Conservation (phyloP, 2,797 vertebrate species). For the Centropyge bicolor region DNA sequence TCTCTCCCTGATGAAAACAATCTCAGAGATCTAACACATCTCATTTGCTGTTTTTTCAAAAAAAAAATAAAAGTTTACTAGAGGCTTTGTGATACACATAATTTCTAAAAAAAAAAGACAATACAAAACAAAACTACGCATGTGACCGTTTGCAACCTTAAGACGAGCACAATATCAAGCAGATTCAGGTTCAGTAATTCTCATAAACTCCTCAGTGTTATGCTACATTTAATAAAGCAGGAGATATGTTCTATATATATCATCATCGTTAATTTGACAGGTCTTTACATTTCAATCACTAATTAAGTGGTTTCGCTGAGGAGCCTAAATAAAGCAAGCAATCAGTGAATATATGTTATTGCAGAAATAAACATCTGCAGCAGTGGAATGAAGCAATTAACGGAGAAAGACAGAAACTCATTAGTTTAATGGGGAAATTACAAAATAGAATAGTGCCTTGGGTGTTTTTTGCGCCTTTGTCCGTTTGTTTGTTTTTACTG, state of each 20-base stretch:
- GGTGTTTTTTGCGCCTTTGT: slow-evolving; percentile 69
- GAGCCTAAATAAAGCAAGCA: slow-evolving; percentile 78
- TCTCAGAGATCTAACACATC: slow-evolving; percentile 59
- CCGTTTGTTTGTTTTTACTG: slow-evolving; percentile 65
- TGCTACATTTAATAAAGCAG: slow-evolving; percentile 54
- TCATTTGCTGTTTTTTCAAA: slow-evolving; percentile 63
- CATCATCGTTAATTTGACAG: slow-evolving; percentile 83
- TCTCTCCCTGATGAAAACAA: slow-evolving; percentile 75
- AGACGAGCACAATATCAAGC: slow-evolving; percentile 2
- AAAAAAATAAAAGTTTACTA: slow-evolving; percentile 27
- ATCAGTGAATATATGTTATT: slow-evolving; percentile 69
- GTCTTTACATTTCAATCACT: slow-evolving; percentile 82
- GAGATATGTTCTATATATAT: slow-evolving; percentile 25
- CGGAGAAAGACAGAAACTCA: slow-evolving; percentile 80
- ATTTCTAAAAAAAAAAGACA: slow-evolving; percentile 12
- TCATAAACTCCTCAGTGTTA: slow-evolving; percentile 33
- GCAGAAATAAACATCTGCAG: slow-evolving; percentile 81
- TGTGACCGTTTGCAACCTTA: background rate
- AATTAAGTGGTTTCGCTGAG: slow-evolving; percentile 84
- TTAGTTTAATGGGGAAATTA: slow-evolving; percentile 86
- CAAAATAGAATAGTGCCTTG: slow-evolving; percentile 70
- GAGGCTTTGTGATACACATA: slow-evolving; percentile 11
- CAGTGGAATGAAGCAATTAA: slow-evolving; percentile 86
- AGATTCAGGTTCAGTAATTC: slow-evolving; percentile 28
- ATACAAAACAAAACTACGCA: slow-evolving; percentile 12